A percentile compares a stretch with the other conserved stretches of the same genome.
Conservation (phyloP, 2,113 vertebrate species). For the Periophthalmodon schlosseri region DNA sequence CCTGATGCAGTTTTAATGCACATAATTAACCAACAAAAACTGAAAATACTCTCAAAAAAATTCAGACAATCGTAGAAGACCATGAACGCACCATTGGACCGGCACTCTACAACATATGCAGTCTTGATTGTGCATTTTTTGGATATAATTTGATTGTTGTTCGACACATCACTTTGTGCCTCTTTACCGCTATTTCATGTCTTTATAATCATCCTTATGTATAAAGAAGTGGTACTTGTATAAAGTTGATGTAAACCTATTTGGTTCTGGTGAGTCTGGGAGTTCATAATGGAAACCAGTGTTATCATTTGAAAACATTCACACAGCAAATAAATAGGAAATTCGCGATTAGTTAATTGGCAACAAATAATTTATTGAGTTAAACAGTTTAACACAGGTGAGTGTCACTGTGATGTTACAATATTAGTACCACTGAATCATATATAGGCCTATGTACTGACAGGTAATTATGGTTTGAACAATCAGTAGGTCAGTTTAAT, state of each 20-base stretch:
- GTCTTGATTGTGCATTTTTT: neutral
- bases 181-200: neutral
- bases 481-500: constrained; percentile 54
- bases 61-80: neutral
- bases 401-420: constrained; percentile 46
- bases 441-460: constrained; percentile 25
- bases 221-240: too few species aligned
- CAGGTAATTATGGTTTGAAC: constrained; percentile 34
- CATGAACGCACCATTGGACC: neutral
- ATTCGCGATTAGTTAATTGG: neutral
- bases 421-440: constrained; percentile 38
- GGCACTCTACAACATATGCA: too few species aligned
- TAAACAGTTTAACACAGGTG: constrained; percentile 43
- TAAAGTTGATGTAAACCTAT: too few species aligned
- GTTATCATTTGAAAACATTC: neutral
- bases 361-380: constrained; percentile 62
- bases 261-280: too few species aligned
- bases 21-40: neutral
- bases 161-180: neutral
- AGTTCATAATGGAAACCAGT: too few species aligned
- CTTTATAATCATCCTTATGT: neutral
- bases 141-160: neutral
- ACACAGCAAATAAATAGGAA: neutral
- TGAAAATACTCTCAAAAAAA: neutral
- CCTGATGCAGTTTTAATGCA: neutral